phyloP scores from a whole-genome alignment of 2,797 vertebrate genomes.

The Botia almorhae region DNA sequence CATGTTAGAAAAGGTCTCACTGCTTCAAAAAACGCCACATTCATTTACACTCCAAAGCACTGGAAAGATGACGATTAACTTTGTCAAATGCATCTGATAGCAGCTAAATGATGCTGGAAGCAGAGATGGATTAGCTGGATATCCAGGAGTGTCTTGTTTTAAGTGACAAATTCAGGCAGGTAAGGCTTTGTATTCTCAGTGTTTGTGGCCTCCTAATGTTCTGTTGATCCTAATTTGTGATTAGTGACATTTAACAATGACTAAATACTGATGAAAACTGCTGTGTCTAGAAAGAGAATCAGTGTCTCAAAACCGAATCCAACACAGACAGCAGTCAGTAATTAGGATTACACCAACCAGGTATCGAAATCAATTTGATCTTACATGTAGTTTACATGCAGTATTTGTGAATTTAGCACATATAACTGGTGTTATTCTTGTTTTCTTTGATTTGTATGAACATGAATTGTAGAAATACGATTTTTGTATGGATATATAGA shows the following conservation, averaged over 20 bases:
- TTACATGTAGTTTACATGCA: not conserved
- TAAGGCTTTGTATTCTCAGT: no score
- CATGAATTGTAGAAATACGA: not conserved
- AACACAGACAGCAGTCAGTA: not conserved
- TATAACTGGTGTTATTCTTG: not conserved
- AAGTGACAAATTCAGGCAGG: no score
- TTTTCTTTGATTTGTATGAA: not conserved
- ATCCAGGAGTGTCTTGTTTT: no score
- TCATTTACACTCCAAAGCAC: conserved; percentile 3
- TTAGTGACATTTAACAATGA: no score
- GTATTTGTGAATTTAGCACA: not conserved
- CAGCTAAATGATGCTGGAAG: not conserved
- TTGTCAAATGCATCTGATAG: conserved; percentile 30
- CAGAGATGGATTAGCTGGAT: not conserved
- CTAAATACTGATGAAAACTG: no score
- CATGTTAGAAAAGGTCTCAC: not conserved
- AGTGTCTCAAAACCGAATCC: no score
- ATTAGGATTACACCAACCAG: no score
- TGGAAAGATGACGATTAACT: conserved; percentile 21
- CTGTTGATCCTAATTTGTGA: not conserved
- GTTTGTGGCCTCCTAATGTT: not conserved
- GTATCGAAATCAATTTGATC: no score
- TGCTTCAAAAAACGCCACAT: not conserved
- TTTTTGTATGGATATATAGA: not conserved
- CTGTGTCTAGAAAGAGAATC: no score